A percentile compares a stretch with the other conserved stretches of the same genome.
phyloP scores from a whole-genome alignment of 2,797 vertebrate genomes.

The Pogonophryne albipinna region DNA sequence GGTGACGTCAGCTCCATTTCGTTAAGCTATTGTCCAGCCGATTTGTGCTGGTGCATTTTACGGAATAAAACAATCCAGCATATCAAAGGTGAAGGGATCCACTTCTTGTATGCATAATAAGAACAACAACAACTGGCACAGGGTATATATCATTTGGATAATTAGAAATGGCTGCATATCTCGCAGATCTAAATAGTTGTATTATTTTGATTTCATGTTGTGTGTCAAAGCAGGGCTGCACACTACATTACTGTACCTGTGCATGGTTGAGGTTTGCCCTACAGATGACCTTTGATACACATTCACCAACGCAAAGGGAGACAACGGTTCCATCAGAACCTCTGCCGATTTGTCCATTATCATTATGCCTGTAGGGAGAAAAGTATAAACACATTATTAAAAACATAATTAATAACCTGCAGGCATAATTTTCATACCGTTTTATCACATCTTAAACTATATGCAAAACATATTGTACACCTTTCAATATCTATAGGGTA shows the following conservation, averaged over 20 bases:
- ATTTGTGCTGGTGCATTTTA: conserved; percentile 30
- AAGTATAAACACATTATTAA: conserved; percentile 69
- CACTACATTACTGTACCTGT: conserved; percentile 55
- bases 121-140: background rate
- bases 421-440: conserved; percentile 51
- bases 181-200: background rate
- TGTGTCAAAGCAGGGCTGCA: background rate
- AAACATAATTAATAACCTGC: conserved; percentile 70
- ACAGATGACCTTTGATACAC: conserved; percentile 69
- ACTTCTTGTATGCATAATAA: background rate
- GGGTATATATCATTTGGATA: background rate
- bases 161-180: background rate
- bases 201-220: background rate
- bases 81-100: background rate
- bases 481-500: conserved; percentile 55
- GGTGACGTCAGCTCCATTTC: conserved; percentile 53
- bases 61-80: background rate
- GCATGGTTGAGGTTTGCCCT: conserved; percentile 70
- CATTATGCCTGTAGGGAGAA: conserved; percentile 61
- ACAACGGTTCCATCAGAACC: conserved; percentile 47
- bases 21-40: conserved; percentile 23
- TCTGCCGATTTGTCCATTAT: conserved; percentile 66
- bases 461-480: conserved; percentile 22
- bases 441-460: conserved; percentile 54
- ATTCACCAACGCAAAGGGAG: conserved; percentile 60